Base-by-base conservation (phyloP, 1,140 invertebrate genomes). In the Eciton burchellii region DNA sequence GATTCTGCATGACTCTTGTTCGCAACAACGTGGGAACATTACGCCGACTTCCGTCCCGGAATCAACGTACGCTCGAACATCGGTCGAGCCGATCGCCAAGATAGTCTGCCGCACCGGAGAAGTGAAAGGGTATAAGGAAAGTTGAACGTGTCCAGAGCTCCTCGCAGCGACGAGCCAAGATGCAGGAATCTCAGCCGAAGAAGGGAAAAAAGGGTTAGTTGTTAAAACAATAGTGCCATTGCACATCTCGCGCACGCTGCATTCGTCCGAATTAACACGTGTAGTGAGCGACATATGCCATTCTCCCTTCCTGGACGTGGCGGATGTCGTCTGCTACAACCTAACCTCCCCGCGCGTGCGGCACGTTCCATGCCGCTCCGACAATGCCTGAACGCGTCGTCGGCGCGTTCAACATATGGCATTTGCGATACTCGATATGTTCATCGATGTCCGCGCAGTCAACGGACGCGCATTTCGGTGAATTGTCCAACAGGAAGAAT, bases 101-200 rank as follows among this genome's bases (percentile, higher is more conserved):
- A 12, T 19, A 73, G 14, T 24, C 41, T 45, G 45, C 21, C 43
- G 59, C 35, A 77, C 54, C 62, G 62, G 35, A 3, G 43, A 41
- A n/a, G n/a, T 4, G 16, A 68, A 56, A 54, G 12, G 41, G 16
- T 49, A 12, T 16, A 24, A 41, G 52, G 49, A 79, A 81, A 87
- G 70, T 74, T 88, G 81, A 79, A 77, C 77, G 45, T 73, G 26
- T 43, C 47, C 24, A 52, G 60, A 73, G 26, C 21, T 63, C 47
- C 82, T 9, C 16, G 16, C 57, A 12, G 26, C 49, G 77, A 41
- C 60, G 70, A 66, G 73, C 47, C 56, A 96, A 92, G 94, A 89
- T 86, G 84, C 89, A 90, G 81, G 90, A 92, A 84, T 84, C 90
- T 77, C 90, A 95, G 12, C 81, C 86, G 71, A 97, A 97, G 90